A percentile compares a stretch with the other conserved stretches of the same genome.
Conservation (phyloP, 2,113 vertebrate species). For the Cyprinus carpio region DNA sequence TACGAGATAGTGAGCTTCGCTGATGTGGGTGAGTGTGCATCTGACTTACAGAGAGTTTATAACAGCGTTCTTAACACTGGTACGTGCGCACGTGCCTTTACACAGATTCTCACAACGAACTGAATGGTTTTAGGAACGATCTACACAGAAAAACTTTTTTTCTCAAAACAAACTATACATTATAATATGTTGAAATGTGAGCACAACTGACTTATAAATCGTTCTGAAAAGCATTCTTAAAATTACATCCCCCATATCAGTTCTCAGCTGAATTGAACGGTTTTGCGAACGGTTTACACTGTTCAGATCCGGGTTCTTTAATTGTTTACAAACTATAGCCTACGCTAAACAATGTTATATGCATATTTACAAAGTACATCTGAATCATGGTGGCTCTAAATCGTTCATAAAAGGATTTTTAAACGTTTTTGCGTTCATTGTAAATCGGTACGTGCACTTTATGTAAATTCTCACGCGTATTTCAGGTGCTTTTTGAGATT, state of each 20-base stretch:
- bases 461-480: too few species aligned
- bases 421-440: too few species aligned
- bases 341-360: too few species aligned
- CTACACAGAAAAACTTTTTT: neutral
- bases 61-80: neutral
- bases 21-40: conserved; percentile 84
- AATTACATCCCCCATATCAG: neutral
- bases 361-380: too few species aligned
- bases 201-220: neutral
- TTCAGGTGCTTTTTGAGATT: too few species aligned
- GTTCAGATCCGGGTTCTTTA: too few species aligned
- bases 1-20: conserved; percentile 96
- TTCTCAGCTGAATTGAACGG: too few species aligned
- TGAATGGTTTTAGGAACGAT: neutral
- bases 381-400: neutral
- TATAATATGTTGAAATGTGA: neutral
- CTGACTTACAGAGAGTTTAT: neutral
- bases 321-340: too few species aligned
- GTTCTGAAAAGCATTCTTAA: neutral
- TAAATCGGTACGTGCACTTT: too few species aligned
- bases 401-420: neutral
- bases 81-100: too few species aligned
- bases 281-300: too few species aligned
- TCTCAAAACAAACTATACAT: neutral
- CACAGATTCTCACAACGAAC: too few species aligned